Base-by-base conservation (phyloP, 2,113 vertebrate species). In the Addax nasomaculatus region DNA sequence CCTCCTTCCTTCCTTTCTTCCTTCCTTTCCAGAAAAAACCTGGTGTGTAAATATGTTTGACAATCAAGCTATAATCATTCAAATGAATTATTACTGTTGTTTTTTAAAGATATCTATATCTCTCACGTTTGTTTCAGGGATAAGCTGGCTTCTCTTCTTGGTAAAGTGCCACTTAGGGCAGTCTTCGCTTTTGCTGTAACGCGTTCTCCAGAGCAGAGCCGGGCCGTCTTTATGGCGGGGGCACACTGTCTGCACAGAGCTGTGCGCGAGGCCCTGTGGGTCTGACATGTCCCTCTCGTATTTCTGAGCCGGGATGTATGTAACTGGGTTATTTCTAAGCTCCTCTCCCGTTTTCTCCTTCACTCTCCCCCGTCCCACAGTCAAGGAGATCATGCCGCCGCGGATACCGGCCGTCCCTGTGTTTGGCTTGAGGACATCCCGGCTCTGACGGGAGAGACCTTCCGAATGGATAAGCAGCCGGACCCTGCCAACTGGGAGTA, bases 401-500 rank as follows among this genome's bases (percentile, higher is more conserved):
- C 45, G 64, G 87, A 83, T 86, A 2, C 2, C 39, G 97, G 95
- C 90, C 97, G 5, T 80, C 62, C 0, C 64, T 99, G 98, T 78
- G 94, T 99, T 93, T 99, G 99, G 99, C 98, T 99, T 53, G 99
- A 99, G 96, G 99, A 99, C 73, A 2, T 99, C 49, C 98, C 99
- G 98, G 80, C 95, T 17, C 97, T 98, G 90, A 97, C 98, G 1
- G 96, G 98, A 81, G 99, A 99, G 84, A 98, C 97, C 2, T 99
- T 99, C 98, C 99, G 99, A n/a, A 98, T 99, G 87, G 99, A 99
- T 97, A 99, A 98, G 96, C 99, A 99, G 85, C 98, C 99, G 1
- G 99, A 99, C 95, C 98, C 98, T 55, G 99, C 99, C 73, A 99
- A 99, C 99, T 99, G 99, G 99, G 99, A 99, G 45, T 99, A 99